phyloP scores from a whole-genome alignment of 2,113 vertebrate genomes.

The Stigmatopora argus region DNA sequence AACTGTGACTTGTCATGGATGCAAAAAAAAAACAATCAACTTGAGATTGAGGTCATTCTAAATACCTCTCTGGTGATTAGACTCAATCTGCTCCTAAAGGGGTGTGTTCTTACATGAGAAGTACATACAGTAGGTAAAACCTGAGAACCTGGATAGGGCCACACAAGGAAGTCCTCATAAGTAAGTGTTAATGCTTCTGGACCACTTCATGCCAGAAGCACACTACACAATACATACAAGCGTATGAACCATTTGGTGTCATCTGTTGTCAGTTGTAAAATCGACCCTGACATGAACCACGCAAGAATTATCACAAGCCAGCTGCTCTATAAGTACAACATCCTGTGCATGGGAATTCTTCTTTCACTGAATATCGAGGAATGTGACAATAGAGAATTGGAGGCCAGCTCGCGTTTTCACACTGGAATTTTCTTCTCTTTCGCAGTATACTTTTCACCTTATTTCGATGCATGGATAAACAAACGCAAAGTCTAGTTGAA shows the following conservation, averaged over 20 bases:
- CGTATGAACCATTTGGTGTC: no score
- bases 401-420: neutral
- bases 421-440: constrained; percentile 6
- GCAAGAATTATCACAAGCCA: neutral
- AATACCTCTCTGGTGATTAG: constrained; percentile 43
- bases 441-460: neutral
- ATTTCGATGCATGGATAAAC: neutral
- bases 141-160: constrained; percentile 14
- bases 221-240: neutral
- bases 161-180: constrained; percentile 17
- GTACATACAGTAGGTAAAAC: constrained; percentile 12
- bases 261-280: neutral
- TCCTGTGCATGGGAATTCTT: neutral
- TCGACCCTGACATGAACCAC: neutral
- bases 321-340: constrained; percentile 6
- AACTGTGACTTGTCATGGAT: neutral
- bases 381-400: constrained; percentile 14
- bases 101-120: constrained; percentile 11
- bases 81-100: constrained; percentile 38
- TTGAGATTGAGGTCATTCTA: constrained; percentile 51
- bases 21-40: neutral
- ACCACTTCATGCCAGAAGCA: neutral
- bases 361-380: constrained; percentile 18
- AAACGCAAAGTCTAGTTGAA: neutral
- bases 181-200: neutral